phyloP scores from a whole-genome alignment of 53 echinoderm and acorn worm genomes.

The Holothuria leucospilota region DNA sequence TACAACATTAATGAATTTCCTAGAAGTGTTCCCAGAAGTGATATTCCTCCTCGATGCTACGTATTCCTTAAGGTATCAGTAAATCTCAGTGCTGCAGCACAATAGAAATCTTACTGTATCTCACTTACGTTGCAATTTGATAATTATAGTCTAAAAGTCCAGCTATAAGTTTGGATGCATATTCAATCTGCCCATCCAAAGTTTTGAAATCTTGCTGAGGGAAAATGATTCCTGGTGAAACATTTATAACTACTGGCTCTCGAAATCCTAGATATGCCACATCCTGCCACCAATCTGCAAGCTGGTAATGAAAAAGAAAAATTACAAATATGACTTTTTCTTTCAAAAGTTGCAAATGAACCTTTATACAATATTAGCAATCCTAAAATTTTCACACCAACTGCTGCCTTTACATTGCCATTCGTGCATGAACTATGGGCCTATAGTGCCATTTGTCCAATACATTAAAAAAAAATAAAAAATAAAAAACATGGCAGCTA shows the following conservation, averaged over 20 bases:
- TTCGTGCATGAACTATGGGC: no score
- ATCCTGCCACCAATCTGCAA: constrained; percentile 95
- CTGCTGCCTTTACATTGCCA: no score
- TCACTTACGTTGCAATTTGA: constrained; percentile 87
- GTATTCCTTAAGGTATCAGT: no score
- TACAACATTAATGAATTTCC: no score
- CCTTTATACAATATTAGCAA: not conserved
- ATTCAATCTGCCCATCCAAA: constrained; percentile 80
- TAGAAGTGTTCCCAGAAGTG: no score
- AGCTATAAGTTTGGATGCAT: constrained; percentile 80
- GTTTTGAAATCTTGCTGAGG: constrained; percentile 69
- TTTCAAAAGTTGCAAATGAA: not conserved
- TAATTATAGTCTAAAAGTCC: constrained; percentile 93
- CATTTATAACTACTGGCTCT: constrained; percentile 75
- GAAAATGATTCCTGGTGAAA: constrained; percentile 83
- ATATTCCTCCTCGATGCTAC: no score
- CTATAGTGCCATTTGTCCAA: no score
- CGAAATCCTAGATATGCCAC: constrained; percentile 88
- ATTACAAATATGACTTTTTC: not conserved
- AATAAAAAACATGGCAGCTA: no score
- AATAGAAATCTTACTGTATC: no score
- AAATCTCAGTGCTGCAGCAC: no score
- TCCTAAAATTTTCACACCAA: no score
- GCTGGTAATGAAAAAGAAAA: constrained; percentile 41
- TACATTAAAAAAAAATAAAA: no score